Conservation (phyloP, 2,888 invertebrate genomes). For the Leptinotarsa peninsularis region DNA sequence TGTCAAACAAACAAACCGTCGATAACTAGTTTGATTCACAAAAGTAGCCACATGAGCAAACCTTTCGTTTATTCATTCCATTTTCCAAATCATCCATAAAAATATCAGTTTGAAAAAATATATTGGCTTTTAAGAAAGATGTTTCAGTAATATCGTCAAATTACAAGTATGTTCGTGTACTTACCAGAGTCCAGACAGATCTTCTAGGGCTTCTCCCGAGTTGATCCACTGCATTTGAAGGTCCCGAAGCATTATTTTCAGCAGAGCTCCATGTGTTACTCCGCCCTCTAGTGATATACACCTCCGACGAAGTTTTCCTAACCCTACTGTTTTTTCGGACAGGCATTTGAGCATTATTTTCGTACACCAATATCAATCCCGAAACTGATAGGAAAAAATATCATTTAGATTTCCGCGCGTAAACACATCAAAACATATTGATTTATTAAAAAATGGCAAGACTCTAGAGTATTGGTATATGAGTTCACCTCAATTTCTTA, state of each 20-base stretch:
- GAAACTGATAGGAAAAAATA: neutral
- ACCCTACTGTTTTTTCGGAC: neutral
- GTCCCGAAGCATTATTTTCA: conserved; percentile 9
- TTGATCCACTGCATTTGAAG: conserved; percentile 22
- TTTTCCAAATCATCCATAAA: too few relatives aligned
- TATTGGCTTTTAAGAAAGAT: too few relatives aligned
- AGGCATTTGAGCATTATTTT: conserved; percentile 16
- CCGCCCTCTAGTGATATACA: conserved; percentile 38
- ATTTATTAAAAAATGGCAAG: neutral
- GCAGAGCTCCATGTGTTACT: conserved; percentile 36
- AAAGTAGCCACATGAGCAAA: too few relatives aligned
- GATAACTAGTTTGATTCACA: too few relatives aligned
- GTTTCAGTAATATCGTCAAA: neutral
- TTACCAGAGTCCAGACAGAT: conserved; percentile 40
- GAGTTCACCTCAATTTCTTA: neutral
- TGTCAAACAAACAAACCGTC: too few relatives aligned
- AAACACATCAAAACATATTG: neutral
- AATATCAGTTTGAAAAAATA: too few relatives aligned
- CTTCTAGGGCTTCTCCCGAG: conserved; percentile 38
- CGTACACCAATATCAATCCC: neutral
- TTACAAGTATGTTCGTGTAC: neutral
- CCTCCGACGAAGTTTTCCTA: conserved; percentile 8
- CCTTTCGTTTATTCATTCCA: too few relatives aligned
- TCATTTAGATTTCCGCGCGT: neutral
- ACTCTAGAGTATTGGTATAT: neutral